These are phyloP conservation scores for Mugil cephalus DNA, from an alignment of 2,113 vertebrate species.

Conservation along the genomic window DNA sequence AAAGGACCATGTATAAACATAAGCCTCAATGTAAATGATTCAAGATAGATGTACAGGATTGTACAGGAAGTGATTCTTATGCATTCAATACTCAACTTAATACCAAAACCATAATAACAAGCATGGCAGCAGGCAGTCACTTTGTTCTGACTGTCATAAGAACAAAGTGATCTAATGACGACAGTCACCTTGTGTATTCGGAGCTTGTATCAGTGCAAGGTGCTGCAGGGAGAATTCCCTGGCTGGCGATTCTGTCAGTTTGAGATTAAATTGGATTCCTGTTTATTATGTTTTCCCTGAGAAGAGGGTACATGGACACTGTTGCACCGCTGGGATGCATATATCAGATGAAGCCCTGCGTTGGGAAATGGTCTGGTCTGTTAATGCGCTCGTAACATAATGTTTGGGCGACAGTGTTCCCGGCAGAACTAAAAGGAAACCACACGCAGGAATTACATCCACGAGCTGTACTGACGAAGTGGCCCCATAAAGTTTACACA, in stretches of 20 bases:
- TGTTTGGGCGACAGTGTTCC: constrained; percentile 12
- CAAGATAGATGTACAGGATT: constrained; percentile 26
- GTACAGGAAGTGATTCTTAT: constrained; percentile 19
- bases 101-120: not conserved
- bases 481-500: not conserved
- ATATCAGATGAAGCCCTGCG: constrained; percentile 4
- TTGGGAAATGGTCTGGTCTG: not conserved
- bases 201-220: constrained; percentile 10
- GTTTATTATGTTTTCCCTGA: constrained; percentile 38
- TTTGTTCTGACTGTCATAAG: not conserved
- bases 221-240: constrained; percentile 26
- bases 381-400: constrained; percentile 7
- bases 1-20: constrained; percentile 22
- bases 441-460: not conserved
- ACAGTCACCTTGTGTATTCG: constrained; percentile 8
- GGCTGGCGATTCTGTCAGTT: constrained; percentile 25
- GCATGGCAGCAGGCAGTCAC: too few relatives aligned
- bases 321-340: constrained; percentile 15
- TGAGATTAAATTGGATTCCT: constrained; percentile 54
- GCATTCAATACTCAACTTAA: constrained; percentile 1
- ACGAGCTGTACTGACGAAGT: not conserved
- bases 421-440: constrained; percentile 4
- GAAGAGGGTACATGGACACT: constrained; percentile 10
- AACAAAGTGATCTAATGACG: not conserved
- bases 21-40: constrained; percentile 16